Conservation (phyloP, 2,797 vertebrate species). For the Lutjanus argentimaculatus region DNA sequence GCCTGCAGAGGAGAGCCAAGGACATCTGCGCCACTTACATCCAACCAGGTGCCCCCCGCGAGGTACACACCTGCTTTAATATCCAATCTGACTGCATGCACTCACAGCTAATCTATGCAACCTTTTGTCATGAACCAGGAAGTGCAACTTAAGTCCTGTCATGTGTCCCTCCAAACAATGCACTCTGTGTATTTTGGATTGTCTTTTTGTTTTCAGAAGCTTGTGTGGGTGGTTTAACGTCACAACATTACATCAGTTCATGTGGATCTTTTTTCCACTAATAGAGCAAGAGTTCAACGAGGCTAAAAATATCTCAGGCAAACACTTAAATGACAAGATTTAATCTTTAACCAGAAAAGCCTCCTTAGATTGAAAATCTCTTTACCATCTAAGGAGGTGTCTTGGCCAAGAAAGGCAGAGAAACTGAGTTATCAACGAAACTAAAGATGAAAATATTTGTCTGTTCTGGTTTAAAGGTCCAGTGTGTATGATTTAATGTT, state of each 20-base stretch:
- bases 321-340: background rate
- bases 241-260: conserved; percentile 3
- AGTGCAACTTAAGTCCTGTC: background rate
- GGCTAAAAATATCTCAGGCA: background rate
- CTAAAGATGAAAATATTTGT: background rate
- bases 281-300: background rate
- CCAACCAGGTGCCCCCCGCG: conserved; percentile 83
- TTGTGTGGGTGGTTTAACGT: background rate
- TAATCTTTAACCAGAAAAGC: background rate
- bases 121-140: background rate
- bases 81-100: background rate
- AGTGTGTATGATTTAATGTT: no score
- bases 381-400: background rate
- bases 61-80: conserved; percentile 76
- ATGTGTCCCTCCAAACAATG: background rate
- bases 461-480: background rate
- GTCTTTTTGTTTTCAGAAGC: background rate
- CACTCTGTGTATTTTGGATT: background rate
- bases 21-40: conserved; percentile 87
- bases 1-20: conserved; percentile 85
- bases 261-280: background rate
- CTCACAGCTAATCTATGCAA: background rate
- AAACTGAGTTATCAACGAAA: background rate
- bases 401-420: background rate
- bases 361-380: background rate